Evolutionary conservation across 2,888 invertebrate species (phyloP).

Genomic region (Peribatodes rhomboidaria): DNA sequence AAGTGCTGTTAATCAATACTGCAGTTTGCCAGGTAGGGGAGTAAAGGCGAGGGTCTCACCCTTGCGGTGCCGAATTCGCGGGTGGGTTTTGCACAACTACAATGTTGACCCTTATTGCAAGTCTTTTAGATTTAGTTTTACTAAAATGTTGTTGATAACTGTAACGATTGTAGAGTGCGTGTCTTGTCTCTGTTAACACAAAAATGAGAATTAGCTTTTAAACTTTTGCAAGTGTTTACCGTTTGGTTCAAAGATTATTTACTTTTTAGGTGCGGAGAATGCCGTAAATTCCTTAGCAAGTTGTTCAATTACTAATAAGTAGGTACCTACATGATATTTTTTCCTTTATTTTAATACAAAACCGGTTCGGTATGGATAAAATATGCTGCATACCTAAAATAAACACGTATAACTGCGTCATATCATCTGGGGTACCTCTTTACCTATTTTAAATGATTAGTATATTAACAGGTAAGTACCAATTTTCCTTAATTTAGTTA

Average conservation of each 20-base stretch:
- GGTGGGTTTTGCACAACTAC: slow-evolving; percentile 21
- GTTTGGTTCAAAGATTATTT: background rate
- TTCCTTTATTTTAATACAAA: background rate
- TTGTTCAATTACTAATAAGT: background rate
- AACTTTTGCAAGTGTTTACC: background rate
- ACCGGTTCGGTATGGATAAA: background rate
- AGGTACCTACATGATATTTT: background rate
- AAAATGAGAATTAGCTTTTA: slow-evolving; percentile 13
- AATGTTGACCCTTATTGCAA: slow-evolving; percentile 5
- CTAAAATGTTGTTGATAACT: background rate
- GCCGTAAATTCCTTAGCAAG: background rate
- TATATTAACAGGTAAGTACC: background rate
- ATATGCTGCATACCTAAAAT: slow-evolving; percentile 1
- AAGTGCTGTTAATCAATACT: slow-evolving; percentile 79
- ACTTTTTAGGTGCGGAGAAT: background rate
- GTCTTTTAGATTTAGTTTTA: background rate
- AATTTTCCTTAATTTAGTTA: slow-evolving; percentile 9
- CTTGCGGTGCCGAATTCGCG: slow-evolving; percentile 66
- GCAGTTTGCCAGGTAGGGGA: slow-evolving; percentile 73
- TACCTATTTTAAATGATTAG: background rate
- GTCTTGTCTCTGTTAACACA: background rate
- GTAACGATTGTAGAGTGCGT: slow-evolving; percentile 19
- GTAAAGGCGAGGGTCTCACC: slow-evolving; percentile 66
- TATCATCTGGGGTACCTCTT: background rate
- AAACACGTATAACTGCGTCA: slow-evolving; percentile 6